Percentiles rank a stretch among this genome's conserved stretches.
Conservation (phyloP, 2,113 vertebrate genomes). For the Podilymbus podiceps region DNA sequence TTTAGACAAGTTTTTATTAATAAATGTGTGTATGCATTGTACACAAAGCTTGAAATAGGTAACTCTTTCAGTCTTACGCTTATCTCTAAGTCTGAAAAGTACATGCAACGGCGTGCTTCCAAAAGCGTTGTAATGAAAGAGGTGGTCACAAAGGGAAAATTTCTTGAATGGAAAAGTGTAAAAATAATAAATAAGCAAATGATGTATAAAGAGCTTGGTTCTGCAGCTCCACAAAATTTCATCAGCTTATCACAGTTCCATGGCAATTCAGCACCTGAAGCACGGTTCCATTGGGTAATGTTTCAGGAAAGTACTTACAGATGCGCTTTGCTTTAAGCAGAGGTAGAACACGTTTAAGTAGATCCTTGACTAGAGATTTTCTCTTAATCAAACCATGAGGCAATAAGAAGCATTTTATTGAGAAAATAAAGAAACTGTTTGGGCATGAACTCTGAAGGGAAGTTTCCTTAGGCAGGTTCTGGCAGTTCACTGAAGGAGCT, state of each 20-base stretch:
- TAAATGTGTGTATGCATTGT: neutral
- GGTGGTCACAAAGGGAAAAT: neutral
- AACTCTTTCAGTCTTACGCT: neutral
- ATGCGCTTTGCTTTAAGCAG: neutral
- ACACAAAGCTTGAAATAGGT: neutral
- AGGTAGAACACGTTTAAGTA: neutral
- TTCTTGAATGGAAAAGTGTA: neutral
- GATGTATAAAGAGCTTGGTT: neutral
- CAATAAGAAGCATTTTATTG: neutral
- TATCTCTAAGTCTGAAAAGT: constrained; percentile 1
- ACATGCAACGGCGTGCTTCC: neutral
- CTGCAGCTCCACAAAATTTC: neutral
- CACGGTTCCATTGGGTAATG: neutral
- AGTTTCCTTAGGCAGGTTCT: neutral
- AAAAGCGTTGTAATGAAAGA: neutral
- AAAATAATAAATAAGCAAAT: neutral
- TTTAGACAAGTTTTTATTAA: constrained; percentile 48
- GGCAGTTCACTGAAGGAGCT: neutral
- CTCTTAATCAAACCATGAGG: neutral
- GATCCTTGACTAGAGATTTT: neutral
- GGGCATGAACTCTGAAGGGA: neutral
- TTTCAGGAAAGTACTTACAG: neutral
- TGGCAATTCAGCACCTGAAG: neutral
- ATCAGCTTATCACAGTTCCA: neutral
- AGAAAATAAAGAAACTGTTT: neutral